A percentile compares a stretch with the other conserved stretches of the same genome.
Conservation (phyloP, 2,797 vertebrate species). For the Lindbergichthys nudifrons region DNA sequence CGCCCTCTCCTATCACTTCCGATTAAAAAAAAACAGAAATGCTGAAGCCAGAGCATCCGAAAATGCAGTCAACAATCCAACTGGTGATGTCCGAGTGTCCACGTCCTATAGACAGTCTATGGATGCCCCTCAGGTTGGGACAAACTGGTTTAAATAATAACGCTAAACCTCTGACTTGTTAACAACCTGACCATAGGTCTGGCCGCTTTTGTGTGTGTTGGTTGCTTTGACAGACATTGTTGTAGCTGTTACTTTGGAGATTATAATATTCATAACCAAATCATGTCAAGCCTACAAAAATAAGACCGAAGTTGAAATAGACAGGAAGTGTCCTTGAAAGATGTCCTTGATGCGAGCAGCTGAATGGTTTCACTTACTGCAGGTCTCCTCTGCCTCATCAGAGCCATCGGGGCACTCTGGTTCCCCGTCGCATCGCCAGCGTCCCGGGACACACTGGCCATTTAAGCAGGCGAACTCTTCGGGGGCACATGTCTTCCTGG, state of each 20-base stretch:
- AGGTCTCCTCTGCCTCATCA: slow-evolving; percentile 92
- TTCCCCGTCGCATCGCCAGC: slow-evolving; percentile 96
- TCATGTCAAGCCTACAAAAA: background rate
- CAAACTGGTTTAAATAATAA: background rate
- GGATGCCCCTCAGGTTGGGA: background rate
- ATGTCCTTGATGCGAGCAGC: background rate
- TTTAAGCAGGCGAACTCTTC: slow-evolving; percentile 94
- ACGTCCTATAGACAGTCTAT: no score
- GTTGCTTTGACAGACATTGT: background rate
- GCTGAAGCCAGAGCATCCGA: no score
- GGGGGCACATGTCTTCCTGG: slow-evolving; percentile 93
- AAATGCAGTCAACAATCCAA: no score
- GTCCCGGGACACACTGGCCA: slow-evolving; percentile 93
- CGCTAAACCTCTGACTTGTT: background rate
- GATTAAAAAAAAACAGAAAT: no score
- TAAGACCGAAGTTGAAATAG: background rate
- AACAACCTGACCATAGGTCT: background rate
- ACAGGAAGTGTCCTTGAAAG: background rate
- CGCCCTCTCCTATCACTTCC: no score
- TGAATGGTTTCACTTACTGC: slow-evolving; percentile 87
- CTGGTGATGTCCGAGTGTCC: no score
- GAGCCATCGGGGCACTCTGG: slow-evolving; percentile 94
- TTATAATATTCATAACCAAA: background rate
- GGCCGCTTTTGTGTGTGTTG: background rate
- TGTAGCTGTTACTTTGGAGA: background rate